These are phyloP conservation scores for Ondatra zibethicus DNA, from an alignment of 2,113 vertebrate genomes.

Conservation along the genomic window DNA sequence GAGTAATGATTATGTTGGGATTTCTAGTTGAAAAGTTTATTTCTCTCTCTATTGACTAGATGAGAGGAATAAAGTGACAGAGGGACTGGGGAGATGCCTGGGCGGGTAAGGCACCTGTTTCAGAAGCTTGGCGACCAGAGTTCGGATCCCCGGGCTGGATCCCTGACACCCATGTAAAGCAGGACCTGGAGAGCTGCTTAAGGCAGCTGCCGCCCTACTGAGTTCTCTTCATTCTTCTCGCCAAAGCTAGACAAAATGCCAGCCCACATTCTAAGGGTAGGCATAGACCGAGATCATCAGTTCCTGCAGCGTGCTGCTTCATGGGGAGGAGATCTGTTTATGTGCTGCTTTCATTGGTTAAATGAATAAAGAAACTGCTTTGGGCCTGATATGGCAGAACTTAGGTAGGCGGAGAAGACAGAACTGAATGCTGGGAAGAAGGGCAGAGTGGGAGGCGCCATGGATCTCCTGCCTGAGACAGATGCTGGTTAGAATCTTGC, in stretches of 20 bases:
- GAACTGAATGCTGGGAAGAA: no score
- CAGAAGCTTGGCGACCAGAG: background rate
- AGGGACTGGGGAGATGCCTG: background rate
- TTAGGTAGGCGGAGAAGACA: no score
- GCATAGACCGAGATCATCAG: background rate
- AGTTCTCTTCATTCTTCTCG: background rate
- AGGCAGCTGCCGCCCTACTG: background rate
- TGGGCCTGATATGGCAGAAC: no score
- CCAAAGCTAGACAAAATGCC: background rate
- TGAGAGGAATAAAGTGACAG: background rate
- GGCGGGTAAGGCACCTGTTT: no score
- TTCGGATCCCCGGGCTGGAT: background rate
- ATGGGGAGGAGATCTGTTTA: no score
- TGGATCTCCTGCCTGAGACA: no score
- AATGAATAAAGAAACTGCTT: no score
- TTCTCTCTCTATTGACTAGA: background rate
- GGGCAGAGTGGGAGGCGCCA: no score
- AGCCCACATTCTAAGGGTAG: background rate
- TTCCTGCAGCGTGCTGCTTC: background rate
- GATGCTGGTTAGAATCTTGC: no score
- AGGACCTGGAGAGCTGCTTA: background rate
- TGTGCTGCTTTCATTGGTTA: no score
- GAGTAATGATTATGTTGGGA: background rate
- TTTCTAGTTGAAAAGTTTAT: background rate
- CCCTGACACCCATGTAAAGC: background rate